Evolutionary conservation across 2,113 vertebrate species (phyloP).

Genomic region (Corynorhinus townsendii): DNA sequence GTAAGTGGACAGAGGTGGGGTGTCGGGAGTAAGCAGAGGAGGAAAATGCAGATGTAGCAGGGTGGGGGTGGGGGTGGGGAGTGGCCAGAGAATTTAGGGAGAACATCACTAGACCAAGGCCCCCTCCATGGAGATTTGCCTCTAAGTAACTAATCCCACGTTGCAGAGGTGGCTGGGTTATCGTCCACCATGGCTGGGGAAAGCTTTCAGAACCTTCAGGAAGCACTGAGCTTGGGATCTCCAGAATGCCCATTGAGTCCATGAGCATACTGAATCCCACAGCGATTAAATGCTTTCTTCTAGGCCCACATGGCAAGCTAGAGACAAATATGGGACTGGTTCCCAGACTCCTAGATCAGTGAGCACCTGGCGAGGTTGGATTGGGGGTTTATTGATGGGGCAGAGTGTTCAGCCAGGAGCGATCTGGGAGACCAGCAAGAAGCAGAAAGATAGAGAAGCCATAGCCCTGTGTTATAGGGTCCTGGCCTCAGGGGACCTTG

Average conservation of each 20-base stretch:
- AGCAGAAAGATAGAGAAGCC: background rate
- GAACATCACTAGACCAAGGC: background rate
- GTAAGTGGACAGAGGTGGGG: background rate
- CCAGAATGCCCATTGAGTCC: background rate
- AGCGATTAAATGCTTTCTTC: background rate
- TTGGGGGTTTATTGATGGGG: background rate
- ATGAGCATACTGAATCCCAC: background rate
- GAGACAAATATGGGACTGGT: background rate
- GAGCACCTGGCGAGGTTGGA: background rate
- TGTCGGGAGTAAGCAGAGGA: background rate
- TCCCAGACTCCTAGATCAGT: background rate
- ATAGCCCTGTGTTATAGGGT: background rate
- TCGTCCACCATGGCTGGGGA: accelerated
- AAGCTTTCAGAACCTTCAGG: background rate
- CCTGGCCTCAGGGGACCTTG: background rate
- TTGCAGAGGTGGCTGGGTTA: background rate
- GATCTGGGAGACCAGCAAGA: background rate
- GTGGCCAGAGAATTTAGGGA: background rate
- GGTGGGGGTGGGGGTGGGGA: background rate
- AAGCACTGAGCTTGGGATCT: background rate
- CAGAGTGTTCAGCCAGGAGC: background rate
- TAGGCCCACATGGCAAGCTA: background rate
- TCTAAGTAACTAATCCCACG: background rate
- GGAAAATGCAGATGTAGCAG: background rate
- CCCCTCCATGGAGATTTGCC: background rate